Percentiles rank a stretch among this genome's conserved stretches.
These are phyloP conservation scores for Smithornis capensis DNA, from an alignment of 2,113 vertebrate species.

Conservation along the genomic window DNA sequence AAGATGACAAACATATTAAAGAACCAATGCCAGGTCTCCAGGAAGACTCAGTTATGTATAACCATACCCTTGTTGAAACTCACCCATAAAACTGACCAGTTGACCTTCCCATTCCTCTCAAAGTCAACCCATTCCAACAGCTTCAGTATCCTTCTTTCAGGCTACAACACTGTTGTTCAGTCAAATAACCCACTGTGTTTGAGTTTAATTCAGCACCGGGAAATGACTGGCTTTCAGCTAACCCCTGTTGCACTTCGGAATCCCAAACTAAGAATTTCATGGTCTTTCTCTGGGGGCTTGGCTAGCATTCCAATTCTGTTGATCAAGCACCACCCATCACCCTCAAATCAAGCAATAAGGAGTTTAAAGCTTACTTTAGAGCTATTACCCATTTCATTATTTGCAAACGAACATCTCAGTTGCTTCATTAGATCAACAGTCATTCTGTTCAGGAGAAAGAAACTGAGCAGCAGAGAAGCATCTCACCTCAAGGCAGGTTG, in stretches of 20 bases:
- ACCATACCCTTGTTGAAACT: background rate
- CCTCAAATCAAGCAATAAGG: background rate
- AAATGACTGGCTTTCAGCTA: background rate
- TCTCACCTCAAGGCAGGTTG: background rate
- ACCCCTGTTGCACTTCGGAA: background rate
- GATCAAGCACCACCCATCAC: background rate
- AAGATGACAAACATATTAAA: background rate
- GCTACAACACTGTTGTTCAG: background rate
- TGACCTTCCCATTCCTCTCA: background rate
- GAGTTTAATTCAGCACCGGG: background rate
- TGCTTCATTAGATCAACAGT: background rate
- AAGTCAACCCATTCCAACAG: background rate
- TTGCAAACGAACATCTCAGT: background rate
- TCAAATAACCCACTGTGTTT: background rate
- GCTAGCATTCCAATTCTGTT: background rate
- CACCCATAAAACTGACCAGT: background rate
- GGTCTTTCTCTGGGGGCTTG: background rate
- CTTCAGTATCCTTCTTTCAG: background rate
- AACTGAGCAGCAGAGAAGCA: background rate
- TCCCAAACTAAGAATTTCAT: background rate
- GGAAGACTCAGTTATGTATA: background rate
- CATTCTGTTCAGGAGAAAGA: background rate
- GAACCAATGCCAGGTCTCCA: background rate
- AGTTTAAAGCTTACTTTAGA: conserved; percentile 24
- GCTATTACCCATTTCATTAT: background rate